Conservation (phyloP, 1,140 invertebrate genomes). For the Drosophila sturtevanti region DNA sequence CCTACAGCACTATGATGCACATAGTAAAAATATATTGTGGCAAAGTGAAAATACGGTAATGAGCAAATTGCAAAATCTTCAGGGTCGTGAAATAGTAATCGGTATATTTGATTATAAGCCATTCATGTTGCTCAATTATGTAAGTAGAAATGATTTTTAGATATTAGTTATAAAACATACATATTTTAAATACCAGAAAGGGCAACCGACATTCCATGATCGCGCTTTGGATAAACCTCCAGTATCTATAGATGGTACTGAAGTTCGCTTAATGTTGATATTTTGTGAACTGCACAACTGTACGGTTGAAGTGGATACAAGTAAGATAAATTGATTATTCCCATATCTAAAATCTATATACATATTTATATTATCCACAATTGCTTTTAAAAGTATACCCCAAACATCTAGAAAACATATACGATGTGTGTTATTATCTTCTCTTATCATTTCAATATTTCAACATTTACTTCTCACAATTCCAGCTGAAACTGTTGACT, state of each 20-base stretch:
- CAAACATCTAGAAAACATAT: no score
- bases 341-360: no score
- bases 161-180: background rate
- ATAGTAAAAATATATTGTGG: slow-evolving; percentile 11
- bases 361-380: no score
- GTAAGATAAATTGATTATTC: slow-evolving; percentile 32
- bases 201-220: slow-evolving; percentile 38
- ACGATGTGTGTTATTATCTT: no score
- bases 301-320: slow-evolving; percentile 58
- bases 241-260: slow-evolving; percentile 63
- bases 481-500: slow-evolving; percentile 54
- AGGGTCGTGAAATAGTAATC: slow-evolving; percentile 66
- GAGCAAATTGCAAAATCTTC: slow-evolving; percentile 52
- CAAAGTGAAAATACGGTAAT: slow-evolving; percentile 7
- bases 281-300: slow-evolving; percentile 72
- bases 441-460: no score
- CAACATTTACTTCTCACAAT: background rate
- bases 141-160: slow-evolving; percentile 18
- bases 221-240: slow-evolving; percentile 18
- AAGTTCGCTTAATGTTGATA: slow-evolving; percentile 48
- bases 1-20: slow-evolving; percentile 49
- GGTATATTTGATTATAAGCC: slow-evolving; percentile 71
- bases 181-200: slow-evolving; percentile 16
- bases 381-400: no score
- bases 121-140: slow-evolving; percentile 64